Evolutionary conservation across 2,888 invertebrate genomes (phyloP), one percentile per base, ranked within the genome.

Genomic region (Herminia tarsipennalis): DNA sequence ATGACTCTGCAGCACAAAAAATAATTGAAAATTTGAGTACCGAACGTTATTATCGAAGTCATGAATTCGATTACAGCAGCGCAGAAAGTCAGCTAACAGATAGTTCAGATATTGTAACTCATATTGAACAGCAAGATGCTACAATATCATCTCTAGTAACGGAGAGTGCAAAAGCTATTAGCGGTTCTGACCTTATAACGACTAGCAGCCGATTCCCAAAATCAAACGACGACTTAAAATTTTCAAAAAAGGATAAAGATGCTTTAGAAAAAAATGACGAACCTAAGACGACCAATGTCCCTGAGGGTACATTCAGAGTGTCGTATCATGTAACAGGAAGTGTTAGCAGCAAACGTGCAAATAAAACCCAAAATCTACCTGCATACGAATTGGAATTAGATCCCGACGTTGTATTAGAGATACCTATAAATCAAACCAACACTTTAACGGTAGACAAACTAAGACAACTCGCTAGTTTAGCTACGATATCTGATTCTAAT

Each of bases 401-500:
- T 61, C 91, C 91, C 9, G 90, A 91, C 57, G 78, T 91, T 5
- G 80, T 89, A 34, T 70, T 90, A 58, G 91, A 90, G 76, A 89
- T 90, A 65, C 90, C 91, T 3, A 54, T 77, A 10, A 91, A 88
- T 59, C 86, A 87, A 71, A 76, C 80, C 22, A 88, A 79, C 64
- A 66, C 81, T 6, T 65, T 91, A 30, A 86, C 90, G 2, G 69
- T 87, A 33, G 92, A 92, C 37, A 92, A 92, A 72, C 76, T 93
- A 10, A 92, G 86, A 62, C 89, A 93, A 69, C 79, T 93, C 5
- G 92, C 93, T 6, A 92, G 85, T 74, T 87, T 93, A 20, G 93
- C 93, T 12, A 93, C 93, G 28, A 86, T 93, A 53, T 88, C 91
- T 9, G 87, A 92, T 73, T 86, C 81, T 20, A 88, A 88, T 56